Evolutionary conservation across 53 echinoderm and acorn worm genomes (phyloP).

Genomic region (Echinometra lucunter): DNA sequence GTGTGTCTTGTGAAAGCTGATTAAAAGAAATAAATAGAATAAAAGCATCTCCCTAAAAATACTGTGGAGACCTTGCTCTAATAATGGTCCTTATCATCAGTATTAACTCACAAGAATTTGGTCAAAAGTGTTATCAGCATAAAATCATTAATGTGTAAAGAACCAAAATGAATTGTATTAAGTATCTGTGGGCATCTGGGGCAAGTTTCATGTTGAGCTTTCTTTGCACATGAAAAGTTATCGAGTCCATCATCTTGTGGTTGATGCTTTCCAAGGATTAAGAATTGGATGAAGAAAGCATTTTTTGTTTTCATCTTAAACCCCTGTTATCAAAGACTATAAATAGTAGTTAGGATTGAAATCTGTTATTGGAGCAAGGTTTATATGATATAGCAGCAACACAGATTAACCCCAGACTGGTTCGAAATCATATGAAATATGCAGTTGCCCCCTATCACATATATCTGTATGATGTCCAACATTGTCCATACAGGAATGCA

Average conservation of each 20-base stretch:
- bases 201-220: background rate
- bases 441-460: background rate
- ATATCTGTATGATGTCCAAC: background rate
- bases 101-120: background rate
- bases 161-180: no score
- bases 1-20: slow-evolving; percentile 23
- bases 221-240: background rate
- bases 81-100: background rate
- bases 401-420: background rate
- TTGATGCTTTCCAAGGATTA: background rate
- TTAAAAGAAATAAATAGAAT: background rate
- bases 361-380: slow-evolving; percentile 3
- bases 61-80: background rate
- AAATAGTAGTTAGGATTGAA: background rate
- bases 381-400: slow-evolving; percentile 1
- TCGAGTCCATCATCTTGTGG: background rate
- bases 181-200: background rate
- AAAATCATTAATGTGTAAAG: background rate
- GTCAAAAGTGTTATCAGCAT: background rate
- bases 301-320: background rate
- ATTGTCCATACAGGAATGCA: background rate
- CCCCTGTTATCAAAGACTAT: background rate
- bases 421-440: background rate
- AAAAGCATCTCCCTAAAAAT: background rate
- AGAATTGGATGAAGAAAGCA: background rate